phyloP scores from a whole-genome alignment of 2,113 vertebrate genomes.

The Microtus richardsoni region DNA sequence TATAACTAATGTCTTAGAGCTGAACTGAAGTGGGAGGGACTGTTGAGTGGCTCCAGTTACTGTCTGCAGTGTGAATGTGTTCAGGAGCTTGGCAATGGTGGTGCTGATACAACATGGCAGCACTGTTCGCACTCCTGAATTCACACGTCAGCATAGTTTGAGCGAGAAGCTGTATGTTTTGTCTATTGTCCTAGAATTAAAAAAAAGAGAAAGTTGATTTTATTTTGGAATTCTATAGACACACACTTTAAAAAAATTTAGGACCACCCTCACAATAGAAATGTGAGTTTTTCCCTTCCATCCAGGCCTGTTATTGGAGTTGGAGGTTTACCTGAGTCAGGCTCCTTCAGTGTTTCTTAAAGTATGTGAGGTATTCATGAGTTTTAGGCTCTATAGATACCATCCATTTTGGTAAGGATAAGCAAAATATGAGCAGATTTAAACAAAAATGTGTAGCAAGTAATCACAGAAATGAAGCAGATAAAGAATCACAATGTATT shows the following conservation, averaged over 20 bases:
- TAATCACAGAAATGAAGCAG: conserved; percentile 14
- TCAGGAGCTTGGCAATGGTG: background rate
- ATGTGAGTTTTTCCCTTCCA: background rate
- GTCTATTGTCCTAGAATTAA: background rate
- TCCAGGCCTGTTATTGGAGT: background rate
- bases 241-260: conserved; percentile 27
- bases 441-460: conserved; percentile 40
- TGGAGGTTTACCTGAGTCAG: background rate
- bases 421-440: conserved; percentile 2
- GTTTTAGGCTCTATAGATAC: conserved; percentile 20
- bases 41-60: background rate
- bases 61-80: background rate
- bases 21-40: background rate
- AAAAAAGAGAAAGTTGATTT: background rate
- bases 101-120: background rate
- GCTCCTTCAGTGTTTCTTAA: background rate
- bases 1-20: background rate
- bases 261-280: background rate
- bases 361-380: background rate
- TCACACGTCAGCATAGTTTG: background rate
- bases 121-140: background rate
- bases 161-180: background rate
- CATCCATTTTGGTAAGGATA: background rate
- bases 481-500: conserved; percentile 18
- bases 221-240: conserved; percentile 5